Evolutionary conservation across 2,888 invertebrate species (phyloP), one percentile per base, ranked within the genome.

Genomic region (Lysandra bellargus): DNA sequence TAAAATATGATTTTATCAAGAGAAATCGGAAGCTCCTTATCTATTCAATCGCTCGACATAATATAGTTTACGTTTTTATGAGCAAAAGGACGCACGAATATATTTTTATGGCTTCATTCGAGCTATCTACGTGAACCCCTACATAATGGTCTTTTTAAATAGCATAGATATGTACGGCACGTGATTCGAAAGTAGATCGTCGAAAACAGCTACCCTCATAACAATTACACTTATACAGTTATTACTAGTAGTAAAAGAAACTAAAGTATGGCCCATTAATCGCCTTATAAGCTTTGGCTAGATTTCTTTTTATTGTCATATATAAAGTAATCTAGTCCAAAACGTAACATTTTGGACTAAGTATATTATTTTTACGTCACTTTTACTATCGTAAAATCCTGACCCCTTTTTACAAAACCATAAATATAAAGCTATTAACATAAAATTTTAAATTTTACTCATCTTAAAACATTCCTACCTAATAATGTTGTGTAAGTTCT

Each of bases 41-140:
- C 69, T 37, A 69, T 69, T 69, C 17, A 1, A 69, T 69, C 33
- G 69, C 37, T 33, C 30, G 12, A 76, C 14, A 76, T 76, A 75
- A n/a, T 75, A 23, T 57, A 12, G 76, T 57, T 76, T 17, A 76
- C 3, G 49, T 76, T 53, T 75, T 76, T 75, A 75, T 75, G 33
- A 53, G 33, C 53, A 30, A 76, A 57, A 53, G 57, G 33, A 76
- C 57, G 53, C 76, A 57, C 57, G 76, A 57, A 76, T 76, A 76
- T 76, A 76, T 76, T 76, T 76, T 76, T 57, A 76, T 33, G 76
- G 37, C 76, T 76, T 76, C 76, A 76, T 76, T 76, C 57, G 53
- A 1, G 57, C 76, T 76, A 53, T 76, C 76, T 76, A 53, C 76
- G 76, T 76, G 76, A 53, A 33, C 53, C 53, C 76, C n/a, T 53